Evolutionary conservation across 2,113 vertebrate species (phyloP).

Genomic region (Ochotona curzoniae): DNA sequence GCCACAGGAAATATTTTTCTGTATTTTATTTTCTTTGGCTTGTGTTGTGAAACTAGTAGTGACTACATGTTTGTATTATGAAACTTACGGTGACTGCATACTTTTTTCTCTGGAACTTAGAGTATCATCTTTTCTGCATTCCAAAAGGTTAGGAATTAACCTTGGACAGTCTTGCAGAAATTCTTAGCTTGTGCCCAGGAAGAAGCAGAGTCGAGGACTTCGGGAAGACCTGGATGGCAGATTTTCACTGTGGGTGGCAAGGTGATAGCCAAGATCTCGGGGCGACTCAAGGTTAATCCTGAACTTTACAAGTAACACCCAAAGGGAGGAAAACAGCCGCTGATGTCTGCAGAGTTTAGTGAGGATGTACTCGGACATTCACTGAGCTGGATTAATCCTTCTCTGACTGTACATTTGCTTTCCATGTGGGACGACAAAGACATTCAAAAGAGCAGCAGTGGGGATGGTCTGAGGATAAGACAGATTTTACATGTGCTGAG

Average conservation of each 20-base stretch:
- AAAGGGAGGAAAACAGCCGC: neutral
- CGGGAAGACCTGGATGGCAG: neutral
- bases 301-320: neutral
- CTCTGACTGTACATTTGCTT: no score
- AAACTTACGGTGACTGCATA: neutral
- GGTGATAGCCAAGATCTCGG: neutral
- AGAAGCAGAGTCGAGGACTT: neutral
- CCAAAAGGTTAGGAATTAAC: neutral
- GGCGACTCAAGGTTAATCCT: neutral
- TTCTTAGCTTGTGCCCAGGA: neutral
- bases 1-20: neutral
- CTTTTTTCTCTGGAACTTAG: neutral
- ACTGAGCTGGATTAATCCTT: neutral
- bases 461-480: no score
- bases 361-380: neutral
- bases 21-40: neutral
- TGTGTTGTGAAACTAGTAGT: neutral
- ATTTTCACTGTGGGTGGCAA: neutral
- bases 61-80: neutral
- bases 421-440: neutral
- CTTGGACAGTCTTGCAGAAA: neutral
- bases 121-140: neutral
- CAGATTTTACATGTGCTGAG: neutral
- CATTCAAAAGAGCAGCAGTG: neutral
- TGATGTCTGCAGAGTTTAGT: neutral